phyloP scores from a whole-genome alignment of 2,888 invertebrate species.

The Orchesella flavescens region DNA sequence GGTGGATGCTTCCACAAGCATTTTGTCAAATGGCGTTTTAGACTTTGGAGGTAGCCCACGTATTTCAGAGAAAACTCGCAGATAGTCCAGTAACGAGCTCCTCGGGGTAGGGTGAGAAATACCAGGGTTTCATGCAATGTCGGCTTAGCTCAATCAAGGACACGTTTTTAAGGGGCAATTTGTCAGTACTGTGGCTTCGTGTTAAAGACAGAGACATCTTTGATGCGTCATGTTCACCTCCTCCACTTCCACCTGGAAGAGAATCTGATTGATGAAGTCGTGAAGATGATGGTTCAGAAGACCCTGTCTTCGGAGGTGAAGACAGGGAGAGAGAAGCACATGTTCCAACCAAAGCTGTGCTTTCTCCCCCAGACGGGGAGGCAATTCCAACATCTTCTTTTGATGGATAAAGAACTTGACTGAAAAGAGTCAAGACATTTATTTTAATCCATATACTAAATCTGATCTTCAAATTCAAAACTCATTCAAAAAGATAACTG shows the following conservation, averaged over 20 bases:
- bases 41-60: slow-evolving; percentile 93
- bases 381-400: too few relatives aligned
- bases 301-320: neutral
- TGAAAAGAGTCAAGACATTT: too few relatives aligned
- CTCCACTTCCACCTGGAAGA: too few relatives aligned
- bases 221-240: too few relatives aligned
- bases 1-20: slow-evolving; percentile 96
- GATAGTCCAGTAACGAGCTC: slow-evolving; percentile 78
- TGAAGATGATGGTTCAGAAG: too few relatives aligned
- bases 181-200: slow-evolving; percentile 95
- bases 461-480: too few relatives aligned
- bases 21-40: slow-evolving; percentile 93
- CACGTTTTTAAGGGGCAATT: slow-evolving; percentile 98
- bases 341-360: too few relatives aligned
- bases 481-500: too few relatives aligned
- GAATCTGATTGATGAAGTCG: too few relatives aligned
- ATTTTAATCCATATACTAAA: too few relatives aligned
- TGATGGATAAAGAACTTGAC: slow-evolving; percentile 86
- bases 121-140: slow-evolving; percentile 98
- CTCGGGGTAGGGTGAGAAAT: slow-evolving; percentile 99
- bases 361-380: too few relatives aligned
- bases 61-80: slow-evolving; percentile 99
- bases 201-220: slow-evolving; percentile 80
- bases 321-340: too few relatives aligned
- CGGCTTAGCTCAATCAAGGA: slow-evolving; percentile 97